Evolutionary conservation across 1,140 invertebrate genomes (phyloP).

Genomic region (Saccostrea echinata): DNA sequence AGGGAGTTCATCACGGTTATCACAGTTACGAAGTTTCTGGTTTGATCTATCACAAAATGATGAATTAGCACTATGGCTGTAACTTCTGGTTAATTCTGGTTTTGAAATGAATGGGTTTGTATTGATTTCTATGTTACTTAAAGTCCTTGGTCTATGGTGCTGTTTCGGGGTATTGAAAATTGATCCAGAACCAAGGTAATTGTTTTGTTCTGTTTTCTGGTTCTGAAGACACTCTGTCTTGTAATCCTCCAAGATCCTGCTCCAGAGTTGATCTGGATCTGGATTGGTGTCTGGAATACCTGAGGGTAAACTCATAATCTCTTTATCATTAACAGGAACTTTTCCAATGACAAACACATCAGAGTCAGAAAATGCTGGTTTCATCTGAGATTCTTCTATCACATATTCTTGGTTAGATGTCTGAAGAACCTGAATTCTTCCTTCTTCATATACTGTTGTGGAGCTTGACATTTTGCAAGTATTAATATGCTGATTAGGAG

Average conservation of each 20-base stretch:
- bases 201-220: background rate
- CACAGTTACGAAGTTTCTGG: background rate
- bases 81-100: background rate
- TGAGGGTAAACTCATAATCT: background rate
- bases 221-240: background rate
- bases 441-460: background rate
- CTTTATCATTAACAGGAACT: background rate
- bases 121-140: background rate
- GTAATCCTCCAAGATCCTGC: slow-evolving; percentile 22
- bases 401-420: background rate
- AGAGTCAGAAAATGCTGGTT: background rate
- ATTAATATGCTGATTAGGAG: background rate
- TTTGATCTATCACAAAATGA: background rate
- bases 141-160: background rate
- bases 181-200: background rate
- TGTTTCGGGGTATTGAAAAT: background rate
- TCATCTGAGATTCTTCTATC: background rate
- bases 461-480: background rate
- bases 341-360: background rate
- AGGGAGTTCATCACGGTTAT: background rate
- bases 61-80: background rate
- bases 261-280: slow-evolving; percentile 2
- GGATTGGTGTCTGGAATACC: background rate
- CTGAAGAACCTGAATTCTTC: background rate
- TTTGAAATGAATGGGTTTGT: slow-evolving; percentile 5